Conservation (phyloP, 2,888 invertebrate genomes). For the Euplexia lucipara region DNA sequence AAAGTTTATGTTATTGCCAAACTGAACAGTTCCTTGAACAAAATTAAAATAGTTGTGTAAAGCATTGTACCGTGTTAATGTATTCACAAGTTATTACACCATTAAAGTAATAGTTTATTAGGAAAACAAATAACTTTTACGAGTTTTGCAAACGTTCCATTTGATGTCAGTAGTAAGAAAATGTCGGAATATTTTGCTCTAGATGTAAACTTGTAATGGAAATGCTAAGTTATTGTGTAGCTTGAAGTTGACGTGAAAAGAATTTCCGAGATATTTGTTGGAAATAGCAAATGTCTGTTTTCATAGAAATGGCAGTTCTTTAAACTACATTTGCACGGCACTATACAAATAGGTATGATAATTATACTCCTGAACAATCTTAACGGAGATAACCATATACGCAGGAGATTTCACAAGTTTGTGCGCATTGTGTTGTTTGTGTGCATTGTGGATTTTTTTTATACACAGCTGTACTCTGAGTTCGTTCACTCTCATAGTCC, state of each 20-base stretch:
- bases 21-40: conserved; percentile 2
- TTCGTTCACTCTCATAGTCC: too few species aligned
- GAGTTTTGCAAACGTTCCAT: conserved; percentile 18
- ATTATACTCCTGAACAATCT: too few species aligned
- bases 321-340: background rate
- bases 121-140: conserved; percentile 29
- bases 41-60: conserved; percentile 9
- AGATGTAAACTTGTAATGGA: conserved; percentile 7
- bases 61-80: conserved; percentile 19
- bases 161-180: background rate
- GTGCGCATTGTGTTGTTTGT: too few species aligned
- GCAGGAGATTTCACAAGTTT: too few species aligned
- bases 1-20: background rate
- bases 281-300: background rate
- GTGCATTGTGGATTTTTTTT: too few species aligned
- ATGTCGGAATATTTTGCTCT: conserved; percentile 10
- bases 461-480: too few species aligned
- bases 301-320: background rate
- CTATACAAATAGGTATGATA: background rate
- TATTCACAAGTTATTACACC: conserved; percentile 28
- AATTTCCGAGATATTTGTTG: conserved; percentile 1
- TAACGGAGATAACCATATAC: too few species aligned
- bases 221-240: conserved; percentile 15
- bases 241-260: background rate
- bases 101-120: conserved; percentile 27